phyloP scores from a whole-genome alignment of 2,888 invertebrate genomes.

The Melanargia galathea region DNA sequence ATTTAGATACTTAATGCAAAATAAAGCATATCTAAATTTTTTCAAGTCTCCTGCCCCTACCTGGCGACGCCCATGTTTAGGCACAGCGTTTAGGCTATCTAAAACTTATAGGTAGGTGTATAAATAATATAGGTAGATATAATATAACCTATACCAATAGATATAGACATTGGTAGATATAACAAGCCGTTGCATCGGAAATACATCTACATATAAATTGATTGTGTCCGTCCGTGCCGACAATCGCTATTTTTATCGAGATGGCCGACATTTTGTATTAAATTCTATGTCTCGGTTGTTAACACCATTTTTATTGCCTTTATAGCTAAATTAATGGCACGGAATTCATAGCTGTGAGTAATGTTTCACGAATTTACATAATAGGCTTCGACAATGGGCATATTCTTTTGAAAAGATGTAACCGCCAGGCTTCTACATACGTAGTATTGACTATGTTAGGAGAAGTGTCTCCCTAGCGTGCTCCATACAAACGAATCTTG shows the following conservation, averaged over 20 bases:
- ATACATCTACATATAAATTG: conserved; percentile 16
- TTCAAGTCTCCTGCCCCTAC: too few species aligned
- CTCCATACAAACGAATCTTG: too few species aligned
- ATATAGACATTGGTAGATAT: too few species aligned
- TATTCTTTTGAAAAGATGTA: neutral
- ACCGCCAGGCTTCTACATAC: neutral
- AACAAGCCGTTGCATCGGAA: neutral
- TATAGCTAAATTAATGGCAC: conserved; percentile 19
- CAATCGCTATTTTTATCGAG: conserved; percentile 32
- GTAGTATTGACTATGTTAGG: too few species aligned
- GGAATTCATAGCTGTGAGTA: conserved; percentile 10
- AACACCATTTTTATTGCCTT: conserved; percentile 25
- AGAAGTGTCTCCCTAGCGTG: too few species aligned
- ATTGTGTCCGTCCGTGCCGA: conserved; percentile 16
- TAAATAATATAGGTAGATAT: too few species aligned
- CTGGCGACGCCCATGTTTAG: too few species aligned
- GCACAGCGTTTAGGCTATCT: too few species aligned
- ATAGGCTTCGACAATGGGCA: neutral
- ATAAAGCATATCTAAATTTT: too few species aligned
- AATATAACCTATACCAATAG: too few species aligned
- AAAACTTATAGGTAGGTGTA: too few species aligned
- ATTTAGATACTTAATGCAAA: too few species aligned
- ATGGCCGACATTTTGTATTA: conserved; percentile 33
- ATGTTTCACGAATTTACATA: conserved; percentile 14
- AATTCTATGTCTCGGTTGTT: conserved; percentile 33